Percentiles rank a stretch among this genome's conserved stretches.
These are phyloP conservation scores for Brenthis hecate DNA, from an alignment of 2,888 invertebrate species.

Conservation along the genomic window DNA sequence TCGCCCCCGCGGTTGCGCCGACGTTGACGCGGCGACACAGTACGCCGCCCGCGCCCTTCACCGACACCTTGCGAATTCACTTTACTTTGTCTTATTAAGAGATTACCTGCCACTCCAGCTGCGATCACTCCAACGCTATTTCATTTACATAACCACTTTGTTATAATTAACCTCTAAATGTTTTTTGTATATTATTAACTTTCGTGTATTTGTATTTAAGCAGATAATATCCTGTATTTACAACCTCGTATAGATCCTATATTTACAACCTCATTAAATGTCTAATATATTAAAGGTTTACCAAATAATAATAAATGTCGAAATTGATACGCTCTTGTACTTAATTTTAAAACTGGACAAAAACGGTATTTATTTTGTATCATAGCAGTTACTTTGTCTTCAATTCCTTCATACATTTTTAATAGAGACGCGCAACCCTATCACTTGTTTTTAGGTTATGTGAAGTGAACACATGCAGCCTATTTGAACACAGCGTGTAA, in stretches of 20 bases:
- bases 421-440: conserved; percentile 62
- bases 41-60: conserved; percentile 33
- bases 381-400: conserved; percentile 33
- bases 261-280: conserved; percentile 1
- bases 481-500: conserved; percentile 70
- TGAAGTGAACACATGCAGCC: conserved; percentile 72
- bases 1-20: conserved; percentile 41
- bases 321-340: conserved; percentile 4
- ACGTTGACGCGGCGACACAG: conserved; percentile 53
- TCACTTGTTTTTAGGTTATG: conserved; percentile 68
- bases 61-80: conserved; percentile 64
- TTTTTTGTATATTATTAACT: not conserved
- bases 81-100: conserved; percentile 68
- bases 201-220: conserved; percentile 1
- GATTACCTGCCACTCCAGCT: conserved; percentile 63
- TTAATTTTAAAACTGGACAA: conserved; percentile 14
- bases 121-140: conserved; percentile 50
- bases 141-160: conserved; percentile 48
- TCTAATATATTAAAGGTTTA: conserved; percentile 1
- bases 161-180: conserved; percentile 31
- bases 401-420: conserved; percentile 49
- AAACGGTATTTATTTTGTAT: conserved; percentile 3
- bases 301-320: not conserved
- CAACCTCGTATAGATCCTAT: not conserved
- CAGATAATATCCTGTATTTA: not conserved